Conservation (phyloP, 1,140 invertebrate genomes). For the Oedothorax gibbosus region DNA sequence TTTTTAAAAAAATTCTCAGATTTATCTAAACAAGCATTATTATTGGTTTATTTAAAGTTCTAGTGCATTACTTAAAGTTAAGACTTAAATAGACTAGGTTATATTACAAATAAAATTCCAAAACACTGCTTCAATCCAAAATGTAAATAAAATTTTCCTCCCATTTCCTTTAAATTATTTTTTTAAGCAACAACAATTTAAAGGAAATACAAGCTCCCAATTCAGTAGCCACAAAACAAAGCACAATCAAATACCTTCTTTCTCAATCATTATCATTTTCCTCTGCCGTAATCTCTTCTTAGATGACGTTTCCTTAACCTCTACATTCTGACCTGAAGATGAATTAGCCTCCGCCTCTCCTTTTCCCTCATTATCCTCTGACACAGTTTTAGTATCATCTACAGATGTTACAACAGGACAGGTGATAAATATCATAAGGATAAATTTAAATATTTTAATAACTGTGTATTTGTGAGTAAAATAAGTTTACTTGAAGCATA, state of each 20-base stretch:
- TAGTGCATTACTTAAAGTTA: neutral
- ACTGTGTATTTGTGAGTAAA: too few species aligned
- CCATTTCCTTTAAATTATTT: too few species aligned
- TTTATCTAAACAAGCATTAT: too few species aligned
- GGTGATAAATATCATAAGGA: neutral
- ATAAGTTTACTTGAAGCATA: too few species aligned
- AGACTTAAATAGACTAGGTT: neutral
- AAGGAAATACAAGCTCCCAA: too few species aligned
- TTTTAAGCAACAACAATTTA: too few species aligned
- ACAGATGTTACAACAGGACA: neutral
- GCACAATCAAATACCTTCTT: conserved; percentile 47
- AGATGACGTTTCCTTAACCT: conserved; percentile 3
- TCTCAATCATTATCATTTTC: conserved; percentile 19
- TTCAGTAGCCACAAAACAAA: too few species aligned
- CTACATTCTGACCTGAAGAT: conserved; percentile 13
- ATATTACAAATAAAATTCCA: neutral
- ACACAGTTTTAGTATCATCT: neutral
- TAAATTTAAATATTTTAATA: too few species aligned
- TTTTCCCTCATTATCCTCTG: conserved; percentile 29
- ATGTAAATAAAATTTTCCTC: too few species aligned
- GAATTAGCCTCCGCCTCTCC: conserved; percentile 22
- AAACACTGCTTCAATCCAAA: neutral
- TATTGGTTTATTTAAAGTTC: too few species aligned
- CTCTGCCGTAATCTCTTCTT: conserved; percentile 29
- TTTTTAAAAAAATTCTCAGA: too few species aligned